Conservation (phyloP, 2,888 invertebrate genomes). For the Tyria jacobaeae region DNA sequence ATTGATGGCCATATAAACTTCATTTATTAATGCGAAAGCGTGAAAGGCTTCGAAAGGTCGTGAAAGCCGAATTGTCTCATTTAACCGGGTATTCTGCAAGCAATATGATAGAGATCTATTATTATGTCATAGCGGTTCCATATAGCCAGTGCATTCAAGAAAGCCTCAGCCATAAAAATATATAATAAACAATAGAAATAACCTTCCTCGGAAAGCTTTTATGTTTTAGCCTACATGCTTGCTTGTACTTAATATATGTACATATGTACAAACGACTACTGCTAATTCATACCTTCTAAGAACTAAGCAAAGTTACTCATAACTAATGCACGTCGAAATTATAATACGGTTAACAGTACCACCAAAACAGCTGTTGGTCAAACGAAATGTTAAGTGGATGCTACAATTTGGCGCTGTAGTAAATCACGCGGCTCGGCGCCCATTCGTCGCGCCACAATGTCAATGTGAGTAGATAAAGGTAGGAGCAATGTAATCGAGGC, state of each 20-base stretch:
- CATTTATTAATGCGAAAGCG: conserved; percentile 39
- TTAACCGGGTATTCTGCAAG: conserved; percentile 25
- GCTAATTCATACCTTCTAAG: conserved; percentile 17
- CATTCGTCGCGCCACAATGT: conserved; percentile 25
- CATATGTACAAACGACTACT: background rate
- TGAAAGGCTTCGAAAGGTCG: conserved; percentile 25
- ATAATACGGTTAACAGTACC: conserved; percentile 38
- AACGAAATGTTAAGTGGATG: conserved; percentile 58
- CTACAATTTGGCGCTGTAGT: conserved; percentile 70
- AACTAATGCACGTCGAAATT: conserved; percentile 31
- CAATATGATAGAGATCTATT: conserved; percentile 26
- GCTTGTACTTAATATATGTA: background rate
- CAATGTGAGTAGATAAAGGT: conserved; percentile 29
- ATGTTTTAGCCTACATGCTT: background rate
- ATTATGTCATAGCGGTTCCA: conserved; percentile 9
- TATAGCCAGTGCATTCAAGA: background rate
- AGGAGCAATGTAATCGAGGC: conserved; percentile 14
- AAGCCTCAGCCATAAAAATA: background rate
- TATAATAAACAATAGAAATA: background rate
- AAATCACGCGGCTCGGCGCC: conserved; percentile 73
- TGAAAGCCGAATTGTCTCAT: conserved; percentile 31
- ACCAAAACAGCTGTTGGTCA: conserved; percentile 44
- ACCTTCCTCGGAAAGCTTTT: background rate
- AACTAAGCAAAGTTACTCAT: conserved; percentile 28
- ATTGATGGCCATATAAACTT: conserved; percentile 39